Evolutionary conservation across 2,888 invertebrate species (phyloP).

Genomic region (Scaptomyza polygonia): DNA sequence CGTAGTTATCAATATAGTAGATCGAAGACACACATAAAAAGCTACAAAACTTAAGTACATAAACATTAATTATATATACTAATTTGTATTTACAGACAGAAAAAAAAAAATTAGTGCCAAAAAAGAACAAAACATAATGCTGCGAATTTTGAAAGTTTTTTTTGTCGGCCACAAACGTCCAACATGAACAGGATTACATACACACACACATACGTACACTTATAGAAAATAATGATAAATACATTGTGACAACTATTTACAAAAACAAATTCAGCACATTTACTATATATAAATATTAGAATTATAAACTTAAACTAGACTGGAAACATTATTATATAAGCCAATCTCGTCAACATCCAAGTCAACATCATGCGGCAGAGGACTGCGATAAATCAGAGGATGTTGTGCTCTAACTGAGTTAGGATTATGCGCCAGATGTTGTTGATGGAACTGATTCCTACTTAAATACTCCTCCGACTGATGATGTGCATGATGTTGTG

Average conservation of each 20-base stretch:
- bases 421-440: conserved; percentile 14
- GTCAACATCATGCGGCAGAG: conserved; percentile 31
- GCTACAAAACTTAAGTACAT: conserved; percentile 30
- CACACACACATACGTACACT: conserved; percentile 19
- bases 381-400: conserved; percentile 26
- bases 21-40: conserved; percentile 20
- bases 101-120: conserved; percentile 49
- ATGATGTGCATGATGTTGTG: conserved; percentile 22
- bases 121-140: conserved; percentile 34
- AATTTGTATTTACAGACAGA: conserved; percentile 40
- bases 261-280: conserved; percentile 39
- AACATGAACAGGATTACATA: conserved; percentile 38
- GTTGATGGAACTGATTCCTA: conserved; percentile 18
- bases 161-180: conserved; percentile 21
- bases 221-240: conserved; percentile 50
- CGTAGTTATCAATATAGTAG: conserved; percentile 48
- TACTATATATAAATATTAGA: conserved; percentile 21
- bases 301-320: conserved; percentile 54
- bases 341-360: conserved; percentile 61
- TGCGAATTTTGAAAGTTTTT: conserved; percentile 38
- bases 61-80: conserved; percentile 6
- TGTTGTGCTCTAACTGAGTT: conserved; percentile 11
- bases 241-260: conserved; percentile 62
- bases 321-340: conserved; percentile 68
- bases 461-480: conserved; percentile 22